These are phyloP conservation scores for Oryzias dopingdopingensis DNA, from an alignment of 2,797 vertebrate species.

Conservation along the genomic window DNA sequence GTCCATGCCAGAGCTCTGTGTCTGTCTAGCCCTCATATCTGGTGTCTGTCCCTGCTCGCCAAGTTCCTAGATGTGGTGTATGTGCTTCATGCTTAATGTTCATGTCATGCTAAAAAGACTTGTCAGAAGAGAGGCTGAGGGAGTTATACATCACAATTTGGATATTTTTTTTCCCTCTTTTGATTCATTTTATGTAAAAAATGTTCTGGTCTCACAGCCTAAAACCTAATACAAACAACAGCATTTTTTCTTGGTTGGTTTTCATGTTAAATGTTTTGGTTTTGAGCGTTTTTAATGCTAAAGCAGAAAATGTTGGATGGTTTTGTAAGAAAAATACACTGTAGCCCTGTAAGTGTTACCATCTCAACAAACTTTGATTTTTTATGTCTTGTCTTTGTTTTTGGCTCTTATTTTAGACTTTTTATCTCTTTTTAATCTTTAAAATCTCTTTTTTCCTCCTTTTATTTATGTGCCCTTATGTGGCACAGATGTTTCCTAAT, in stretches of 20 bases:
- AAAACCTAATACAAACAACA: slow-evolving; percentile 30
- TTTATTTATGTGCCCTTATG: no score
- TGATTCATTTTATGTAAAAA: slow-evolving; percentile 31
- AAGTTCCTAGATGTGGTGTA: slow-evolving; percentile 33
- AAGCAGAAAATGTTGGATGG: no score
- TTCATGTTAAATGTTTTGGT: no score
- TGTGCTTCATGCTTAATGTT: slow-evolving; percentile 38
- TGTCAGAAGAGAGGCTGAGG: slow-evolving; percentile 49
- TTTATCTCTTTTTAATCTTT: no score
- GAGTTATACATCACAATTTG: slow-evolving; percentile 49
- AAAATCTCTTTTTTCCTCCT: no score
- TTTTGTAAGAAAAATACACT: no score
- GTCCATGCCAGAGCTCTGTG: slow-evolving; percentile 42
- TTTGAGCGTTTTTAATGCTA: no score
- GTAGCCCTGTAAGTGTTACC: no score
- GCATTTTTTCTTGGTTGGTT: slow-evolving; percentile 10
- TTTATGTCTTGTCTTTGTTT: no score
- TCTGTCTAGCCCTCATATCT: slow-evolving; percentile 49
- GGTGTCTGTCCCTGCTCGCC: slow-evolving; percentile 37
- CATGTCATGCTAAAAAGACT: slow-evolving; percentile 60
- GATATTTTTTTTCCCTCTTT: slow-evolving; percentile 30
- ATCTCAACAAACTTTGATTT: no score
- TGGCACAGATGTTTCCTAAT: no score
- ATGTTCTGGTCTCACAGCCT: slow-evolving; percentile 1
- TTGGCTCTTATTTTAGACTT: no score